These are phyloP conservation scores for Cichlasoma orientale DNA, from an alignment of 2,797 vertebrate species.

Conservation along the genomic window DNA sequence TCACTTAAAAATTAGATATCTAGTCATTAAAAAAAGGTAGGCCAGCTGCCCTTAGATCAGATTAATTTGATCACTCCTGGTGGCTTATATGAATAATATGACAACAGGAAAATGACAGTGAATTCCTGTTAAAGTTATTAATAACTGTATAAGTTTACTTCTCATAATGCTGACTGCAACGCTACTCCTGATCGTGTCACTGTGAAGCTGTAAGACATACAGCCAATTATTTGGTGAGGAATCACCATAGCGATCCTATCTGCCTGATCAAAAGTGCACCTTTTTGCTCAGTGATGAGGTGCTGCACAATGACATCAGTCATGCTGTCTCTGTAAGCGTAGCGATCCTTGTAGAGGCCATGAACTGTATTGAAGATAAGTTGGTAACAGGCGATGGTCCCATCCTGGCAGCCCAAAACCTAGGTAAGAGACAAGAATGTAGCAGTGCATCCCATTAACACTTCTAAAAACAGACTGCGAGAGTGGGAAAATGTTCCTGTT, in stretches of 20 bases:
- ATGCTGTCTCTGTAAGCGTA: slow-evolving; percentile 97
- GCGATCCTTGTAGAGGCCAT: slow-evolving; percentile 96
- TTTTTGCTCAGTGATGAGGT: slow-evolving; percentile 97
- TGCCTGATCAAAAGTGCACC: slow-evolving; percentile 73
- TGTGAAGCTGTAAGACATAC: not conserved
- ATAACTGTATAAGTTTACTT: not conserved
- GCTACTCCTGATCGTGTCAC: not conserved
- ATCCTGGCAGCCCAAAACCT: slow-evolving; percentile 98
- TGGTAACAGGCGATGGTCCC: slow-evolving; percentile 97
- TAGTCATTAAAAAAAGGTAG: not conserved
- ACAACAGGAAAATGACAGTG: not conserved
- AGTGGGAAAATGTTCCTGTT: slow-evolving; percentile 75
- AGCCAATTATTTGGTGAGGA: not conserved
- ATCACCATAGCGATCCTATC: not conserved
- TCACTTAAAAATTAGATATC: not conserved
- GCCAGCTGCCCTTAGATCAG: not conserved
- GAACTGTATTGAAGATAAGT: slow-evolving; percentile 96
- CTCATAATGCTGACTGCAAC: not conserved
- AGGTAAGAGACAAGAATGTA: slow-evolving; percentile 71
- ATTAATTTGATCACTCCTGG: not conserved
- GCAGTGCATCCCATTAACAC: slow-evolving; percentile 78
- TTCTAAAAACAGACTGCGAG: slow-evolving; percentile 75
- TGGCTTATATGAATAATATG: not conserved
- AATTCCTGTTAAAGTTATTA: not conserved
- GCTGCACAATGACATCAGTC: slow-evolving; percentile 98